Base-by-base conservation (phyloP, 2,888 invertebrate species). In the Lutraria lutraria region DNA sequence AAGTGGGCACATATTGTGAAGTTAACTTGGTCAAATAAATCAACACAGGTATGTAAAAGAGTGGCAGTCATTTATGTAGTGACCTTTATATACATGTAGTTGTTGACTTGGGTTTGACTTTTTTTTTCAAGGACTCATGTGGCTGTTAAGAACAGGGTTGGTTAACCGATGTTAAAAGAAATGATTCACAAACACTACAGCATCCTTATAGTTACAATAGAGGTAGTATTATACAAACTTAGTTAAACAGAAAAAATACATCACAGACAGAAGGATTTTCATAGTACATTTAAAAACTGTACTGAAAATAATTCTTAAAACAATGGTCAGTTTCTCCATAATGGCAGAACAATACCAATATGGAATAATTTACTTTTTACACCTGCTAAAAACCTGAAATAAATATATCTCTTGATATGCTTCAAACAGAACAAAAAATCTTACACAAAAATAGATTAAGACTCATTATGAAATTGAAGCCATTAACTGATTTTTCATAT, bases 221-320 rank as follows among this genome's bases (percentile, higher is more conserved):
- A 68, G 63, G 63, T 68, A 68, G 63, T 25, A 56, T 56, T 56
- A 43, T 68, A 68, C 63, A 68, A 68, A 25, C 3, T 68, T 1
- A n/a, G 12, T 12, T 68, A 68, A n/a, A 68, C 25, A 25, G 25
- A 68, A 68, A 21, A 43, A 43, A 43, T 43, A 68, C 63, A 68
- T 68, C 63, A 68, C 63, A 68, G 63, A 25, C 25, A 68, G n/a
- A 68, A 68, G 63, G 63, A 68, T 68, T 68, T 68, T 68, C 63
- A 25, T 25, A 19, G 43, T 43, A 60, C 60, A 60, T 6, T 13
- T n/a, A 25, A 68, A 68, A 68, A 25, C 25, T 25, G 25, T 68
- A 68, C 63, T 68, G 63, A 68, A n/a, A 68, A 68, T 21, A 15
- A 25, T 1, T n/a, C 25, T 25, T n/a, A 68, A 25, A 25, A 68